Evolutionary conservation across 1,140 invertebrate species (phyloP), one percentile per base, ranked within the genome.

Genomic region (Oreohelix idahoensis): DNA sequence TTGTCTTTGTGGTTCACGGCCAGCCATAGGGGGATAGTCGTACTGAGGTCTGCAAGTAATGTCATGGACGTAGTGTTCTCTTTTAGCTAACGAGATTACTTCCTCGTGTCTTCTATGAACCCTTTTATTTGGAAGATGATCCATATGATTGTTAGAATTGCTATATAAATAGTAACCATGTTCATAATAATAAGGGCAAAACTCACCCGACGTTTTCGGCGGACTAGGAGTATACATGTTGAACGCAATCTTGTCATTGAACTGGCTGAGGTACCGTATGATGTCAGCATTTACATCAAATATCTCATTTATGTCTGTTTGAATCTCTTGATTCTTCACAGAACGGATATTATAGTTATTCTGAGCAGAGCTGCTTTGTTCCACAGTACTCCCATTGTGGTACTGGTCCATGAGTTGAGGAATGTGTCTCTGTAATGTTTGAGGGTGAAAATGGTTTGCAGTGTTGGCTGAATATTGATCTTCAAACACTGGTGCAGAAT

Each of bases 271-370:
- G 32, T 79, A 79, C 23, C 29, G 1, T 38, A 66, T 66, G 17
- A 79, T 79, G 36, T 79, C 77, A 2, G 53, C 38, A 53, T 79
- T 79, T 0, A 76, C 32, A 51, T 45, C 39, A 45, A 29, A 45
- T 39, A 10, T 23, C 1, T 49, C 74, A 45, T 51, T 49, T 0
- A 32, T 2, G 26, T 76, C 74, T 1, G 74, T 76, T 35, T 76
- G 74, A 53, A 76, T 49, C 29, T 51, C 42, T 26, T 73, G 71
- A 8, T 39, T 39, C n/a, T 29, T 73, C 42, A 45, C 15, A 13
- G 29, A 49, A 11, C 20, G 20, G 1, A 49, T 32, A 35, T 20
- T 39, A 2, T 10, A 45, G 32, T 39, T 51, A 1, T 5, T 51
- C 10, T 49, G 23, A 20, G 29, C 32, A 29, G 26, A 49, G 2